Conservation (phyloP, 2,113 vertebrate genomes). For the Panthera leo region DNA sequence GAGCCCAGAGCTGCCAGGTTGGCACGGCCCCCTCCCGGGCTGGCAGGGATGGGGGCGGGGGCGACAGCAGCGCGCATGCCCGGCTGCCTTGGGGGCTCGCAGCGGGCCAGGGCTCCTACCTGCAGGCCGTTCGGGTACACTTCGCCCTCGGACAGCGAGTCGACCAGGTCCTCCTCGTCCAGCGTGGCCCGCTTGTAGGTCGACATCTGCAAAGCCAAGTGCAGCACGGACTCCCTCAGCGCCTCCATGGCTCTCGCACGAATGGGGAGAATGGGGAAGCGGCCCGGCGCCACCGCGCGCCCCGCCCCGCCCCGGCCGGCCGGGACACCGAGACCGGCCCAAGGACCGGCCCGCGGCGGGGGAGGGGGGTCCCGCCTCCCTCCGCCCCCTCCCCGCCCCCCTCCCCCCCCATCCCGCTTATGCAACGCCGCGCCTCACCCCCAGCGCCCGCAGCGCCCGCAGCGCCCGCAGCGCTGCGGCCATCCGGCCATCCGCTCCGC, state of each 20-base stretch:
- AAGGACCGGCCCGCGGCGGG: background rate
- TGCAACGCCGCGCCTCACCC: slow-evolving; percentile 48
- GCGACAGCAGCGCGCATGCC: slow-evolving; percentile 4
- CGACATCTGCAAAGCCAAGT: slow-evolving; percentile 95
- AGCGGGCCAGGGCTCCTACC: slow-evolving; percentile 80
- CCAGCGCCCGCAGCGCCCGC: slow-evolving; percentile 33
- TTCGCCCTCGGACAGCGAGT: slow-evolving; percentile 89
- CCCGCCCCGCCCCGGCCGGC: slow-evolving; percentile 63
- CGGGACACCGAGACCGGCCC: slow-evolving; percentile 61
- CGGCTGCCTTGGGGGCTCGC: background rate
- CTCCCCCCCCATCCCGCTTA: background rate
- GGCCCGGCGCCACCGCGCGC: background rate
- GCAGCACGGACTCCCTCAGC: slow-evolving; percentile 89
- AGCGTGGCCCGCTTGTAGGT: slow-evolving; percentile 94
- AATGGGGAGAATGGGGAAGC: slow-evolving; percentile 52
- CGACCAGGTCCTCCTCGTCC: slow-evolving; percentile 95
- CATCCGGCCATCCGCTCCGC: slow-evolving; percentile 40
- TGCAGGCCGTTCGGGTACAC: slow-evolving; percentile 90
- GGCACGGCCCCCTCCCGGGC: background rate
- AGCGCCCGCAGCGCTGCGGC: background rate
- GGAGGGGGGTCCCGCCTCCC: background rate
- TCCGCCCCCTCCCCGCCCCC: background rate
- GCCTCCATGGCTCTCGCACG: slow-evolving; percentile 77
- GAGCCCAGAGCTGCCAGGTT: background rate
- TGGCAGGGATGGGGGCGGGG: background rate